A percentile compares a stretch with the other conserved stretches of the same genome.
phyloP scores from a whole-genome alignment of 2,888 invertebrate genomes.

The Rhagonycha lutea region DNA sequence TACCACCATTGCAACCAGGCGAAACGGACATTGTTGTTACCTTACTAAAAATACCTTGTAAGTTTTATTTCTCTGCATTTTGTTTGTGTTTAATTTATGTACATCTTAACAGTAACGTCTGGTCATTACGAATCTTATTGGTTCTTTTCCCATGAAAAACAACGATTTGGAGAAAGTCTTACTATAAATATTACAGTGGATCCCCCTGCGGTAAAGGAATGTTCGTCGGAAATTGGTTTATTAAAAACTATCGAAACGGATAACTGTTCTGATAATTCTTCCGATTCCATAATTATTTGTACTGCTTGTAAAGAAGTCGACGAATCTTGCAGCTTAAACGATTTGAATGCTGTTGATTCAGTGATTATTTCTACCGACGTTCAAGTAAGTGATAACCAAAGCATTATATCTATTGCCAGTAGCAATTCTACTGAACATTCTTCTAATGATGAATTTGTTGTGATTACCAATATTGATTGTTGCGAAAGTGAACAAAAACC shows the following conservation, averaged over 20 bases:
- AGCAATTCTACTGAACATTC: slow-evolving; percentile 22
- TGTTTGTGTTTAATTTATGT: background rate
- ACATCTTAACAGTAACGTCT: slow-evolving; percentile 42
- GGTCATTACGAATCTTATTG: slow-evolving; percentile 56
- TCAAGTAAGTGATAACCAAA: slow-evolving; percentile 33
- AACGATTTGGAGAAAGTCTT: slow-evolving; percentile 55
- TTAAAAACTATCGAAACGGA: background rate
- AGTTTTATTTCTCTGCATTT: slow-evolving; percentile 8
- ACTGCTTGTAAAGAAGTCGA: background rate
- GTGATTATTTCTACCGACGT: background rate
- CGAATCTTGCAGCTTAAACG: background rate
- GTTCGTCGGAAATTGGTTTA: background rate
- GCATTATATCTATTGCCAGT: slow-evolving; percentile 32
- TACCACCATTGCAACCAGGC: slow-evolving; percentile 51
- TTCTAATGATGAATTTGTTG: slow-evolving; percentile 31
- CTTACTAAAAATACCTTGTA: slow-evolving; percentile 51
- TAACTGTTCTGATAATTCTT: background rate
- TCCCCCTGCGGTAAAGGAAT: slow-evolving; percentile 30
- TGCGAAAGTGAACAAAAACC: slow-evolving; percentile 30
- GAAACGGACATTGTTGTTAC: slow-evolving; percentile 49
- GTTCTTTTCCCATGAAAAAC: slow-evolving; percentile 53
- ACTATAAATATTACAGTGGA: slow-evolving; percentile 52
- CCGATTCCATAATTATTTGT: background rate
- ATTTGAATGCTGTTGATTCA: background rate
- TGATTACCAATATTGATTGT: slow-evolving; percentile 8